Base-by-base conservation (phyloP, 1,140 invertebrate species). In the Calliphora vicina region DNA sequence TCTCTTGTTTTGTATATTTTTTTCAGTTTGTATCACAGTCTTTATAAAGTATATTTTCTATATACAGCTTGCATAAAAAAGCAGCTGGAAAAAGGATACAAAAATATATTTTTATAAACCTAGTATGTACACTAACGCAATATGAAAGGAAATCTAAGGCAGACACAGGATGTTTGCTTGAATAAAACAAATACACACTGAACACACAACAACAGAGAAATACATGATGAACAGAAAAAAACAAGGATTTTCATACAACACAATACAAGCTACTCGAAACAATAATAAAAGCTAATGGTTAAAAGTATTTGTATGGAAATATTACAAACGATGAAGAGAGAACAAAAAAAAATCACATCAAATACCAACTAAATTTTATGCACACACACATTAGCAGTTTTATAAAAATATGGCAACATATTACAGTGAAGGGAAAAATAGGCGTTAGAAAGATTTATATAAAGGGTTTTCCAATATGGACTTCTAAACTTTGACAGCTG, bases 241-340 rank as follows among this genome's bases (percentile, higher is more conserved):
- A 67, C 6, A 23, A 67, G 1, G n/a, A 67, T 67, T 23, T 23
- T 23, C 20, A 67, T 23, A 67, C 1, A 17, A 35, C 15, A 17
- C 50, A 57, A 57, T n/a, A 57, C 17, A 13, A 4, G 17, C 50
- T 57, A 57, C 50, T 57, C 50, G 50, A 57, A 57, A 57, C 50
- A 67, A 67, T 67, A 67, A 67, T 67, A 67, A 67, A 67, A 67
- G 61, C 61, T 67, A 67, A 67, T 67, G n/a, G 20, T 67, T 67
- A 23, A 57, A 67, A 67, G 20, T 67, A 67, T 67, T 67, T 67
- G 61, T 67, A 67, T 67, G 23, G 61, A 67, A 67, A 67, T 23
- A 67, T 23, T 9, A 67, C n/a, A n/a, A 57, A 57, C 15, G 3
- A n/a, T n/a, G 1, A 57, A 57, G 15, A 57, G 15, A 17, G n/a